Base-by-base conservation (phyloP, 2,113 vertebrate genomes). In the Rhodinocichla rosea region DNA sequence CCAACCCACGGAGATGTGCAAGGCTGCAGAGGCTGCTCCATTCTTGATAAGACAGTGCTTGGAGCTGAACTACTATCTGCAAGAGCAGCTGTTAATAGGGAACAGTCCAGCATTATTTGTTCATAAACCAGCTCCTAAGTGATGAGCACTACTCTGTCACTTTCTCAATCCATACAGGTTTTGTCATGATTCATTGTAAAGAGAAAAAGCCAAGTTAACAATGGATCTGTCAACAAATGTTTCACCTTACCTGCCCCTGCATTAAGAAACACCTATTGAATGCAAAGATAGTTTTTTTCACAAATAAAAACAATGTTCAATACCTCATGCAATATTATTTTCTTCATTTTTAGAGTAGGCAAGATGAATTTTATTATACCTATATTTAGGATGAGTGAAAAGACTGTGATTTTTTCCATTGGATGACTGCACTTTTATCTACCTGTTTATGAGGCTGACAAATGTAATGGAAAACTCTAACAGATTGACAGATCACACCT, bases 11-110 rank as follows among this genome's bases (percentile, higher is more conserved):
- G 6, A 32, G 73, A 40, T 67, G 32, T 52, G 77, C 32, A 21
- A 56, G 62, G 59, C 44, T 20, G 8, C 42, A 47, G 68, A 59
- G 63, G 23, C 40, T 26, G 2, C 7, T 28, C 14, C 5, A 1
- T 11, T 13, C 28, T 35, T 50, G 40, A 18, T 47, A 27, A 49
- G 56, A 26, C 1, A 4, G 19, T 39, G 47, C 77, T 87, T 22
- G 21, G 50, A 0, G 0, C 73, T n/a, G 39, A 53, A 33, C 20
- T n/a, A 22, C 44, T 40, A 26, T 49, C 52, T 87, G 32, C 40
- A 76, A 84, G 69, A 68, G 33, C n/a, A 95, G 71, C 62, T 63
- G 62, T 65, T 90, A 53, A 68, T 8, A 40, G 57, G 52, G 74
- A 83, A 50, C 37, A 45, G 16, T 50, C 65, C 44, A 19, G 5